A percentile compares a stretch with the other conserved stretches of the same genome.
Evolutionary conservation across 2,888 invertebrate species (phyloP).

Genomic region (Acrobasis repandana): DNA sequence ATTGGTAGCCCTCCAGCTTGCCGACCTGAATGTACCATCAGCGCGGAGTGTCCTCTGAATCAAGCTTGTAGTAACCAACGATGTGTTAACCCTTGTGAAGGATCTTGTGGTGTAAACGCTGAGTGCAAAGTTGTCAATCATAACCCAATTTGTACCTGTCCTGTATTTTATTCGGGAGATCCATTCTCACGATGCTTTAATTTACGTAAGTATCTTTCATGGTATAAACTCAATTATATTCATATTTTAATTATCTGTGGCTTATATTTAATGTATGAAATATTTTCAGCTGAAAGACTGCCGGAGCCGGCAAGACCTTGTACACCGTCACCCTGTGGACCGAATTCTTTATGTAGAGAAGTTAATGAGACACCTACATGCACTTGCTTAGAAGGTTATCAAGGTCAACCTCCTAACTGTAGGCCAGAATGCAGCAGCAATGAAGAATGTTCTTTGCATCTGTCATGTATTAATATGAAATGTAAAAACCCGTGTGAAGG

Average conservation of each 20-base stretch:
- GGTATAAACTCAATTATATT: neutral
- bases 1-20: slow-evolving; percentile 87
- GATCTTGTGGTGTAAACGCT: slow-evolving; percentile 87
- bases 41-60: slow-evolving; percentile 87
- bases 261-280: slow-evolving; percentile 1
- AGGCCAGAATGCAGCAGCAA: slow-evolving; percentile 91
- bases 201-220: slow-evolving; percentile 75
- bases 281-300: slow-evolving; percentile 72
- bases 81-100: slow-evolving; percentile 88
- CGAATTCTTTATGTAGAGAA: slow-evolving; percentile 87
- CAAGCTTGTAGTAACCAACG: slow-evolving; percentile 88
- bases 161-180: slow-evolving; percentile 84
- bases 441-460: slow-evolving; percentile 86
- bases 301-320: slow-evolving; percentile 85
- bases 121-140: slow-evolving; percentile 90
- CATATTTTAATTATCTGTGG: neutral
- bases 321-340: slow-evolving; percentile 90
- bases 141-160: slow-evolving; percentile 88
- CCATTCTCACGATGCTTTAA: slow-evolving; percentile 84
- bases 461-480: slow-evolving; percentile 89
- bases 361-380: slow-evolving; percentile 88
- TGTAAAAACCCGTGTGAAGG: slow-evolving; percentile 90
- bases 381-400: slow-evolving; percentile 86
- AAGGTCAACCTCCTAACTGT: slow-evolving; percentile 89
- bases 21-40: slow-evolving; percentile 88